These are phyloP conservation scores for Syndactyla subalaris DNA, from an alignment of 2,797 vertebrate genomes.

Conservation along the genomic window DNA sequence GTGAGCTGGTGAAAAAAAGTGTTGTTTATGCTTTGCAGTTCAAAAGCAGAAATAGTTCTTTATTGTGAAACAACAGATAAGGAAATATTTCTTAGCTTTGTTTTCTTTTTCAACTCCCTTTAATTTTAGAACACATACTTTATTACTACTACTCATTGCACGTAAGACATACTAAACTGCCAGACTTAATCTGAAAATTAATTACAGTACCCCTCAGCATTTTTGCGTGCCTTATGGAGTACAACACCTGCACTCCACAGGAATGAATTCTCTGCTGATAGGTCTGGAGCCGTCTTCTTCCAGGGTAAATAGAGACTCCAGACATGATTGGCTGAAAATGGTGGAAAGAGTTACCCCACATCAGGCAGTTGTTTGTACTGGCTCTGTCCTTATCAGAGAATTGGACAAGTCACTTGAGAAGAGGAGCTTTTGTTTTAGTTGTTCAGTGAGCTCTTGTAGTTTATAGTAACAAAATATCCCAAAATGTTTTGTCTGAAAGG, in stretches of 20 bases:
- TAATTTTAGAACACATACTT: background rate
- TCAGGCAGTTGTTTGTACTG: conserved; percentile 31
- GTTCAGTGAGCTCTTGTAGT: background rate
- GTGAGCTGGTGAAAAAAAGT: background rate
- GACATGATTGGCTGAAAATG: background rate
- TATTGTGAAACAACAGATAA: background rate
- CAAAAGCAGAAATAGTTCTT: background rate
- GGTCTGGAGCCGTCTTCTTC: background rate
- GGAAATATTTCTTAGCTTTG: background rate
- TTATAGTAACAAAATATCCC: background rate
- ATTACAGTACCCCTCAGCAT: background rate
- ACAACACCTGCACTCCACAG: background rate
- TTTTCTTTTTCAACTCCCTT: background rate
- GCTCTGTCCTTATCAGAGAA: conserved; percentile 14
- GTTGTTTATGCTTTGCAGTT: background rate
- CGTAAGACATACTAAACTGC: conserved; percentile 12
- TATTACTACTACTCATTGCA: background rate
- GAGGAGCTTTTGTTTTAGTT: conserved; percentile 43
- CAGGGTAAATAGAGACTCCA: conserved; percentile 28
- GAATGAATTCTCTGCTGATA: background rate
- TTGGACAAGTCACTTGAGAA: conserved; percentile 25
- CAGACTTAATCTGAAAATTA: background rate
- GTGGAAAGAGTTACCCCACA: background rate
- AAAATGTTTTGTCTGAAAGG: background rate
- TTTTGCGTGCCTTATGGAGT: background rate